Percentiles rank a stretch among this genome's conserved stretches.
These are phyloP conservation scores for Helobdella robusta DNA, from an alignment of 2,888 invertebrate genomes.

Conservation along the genomic window DNA sequence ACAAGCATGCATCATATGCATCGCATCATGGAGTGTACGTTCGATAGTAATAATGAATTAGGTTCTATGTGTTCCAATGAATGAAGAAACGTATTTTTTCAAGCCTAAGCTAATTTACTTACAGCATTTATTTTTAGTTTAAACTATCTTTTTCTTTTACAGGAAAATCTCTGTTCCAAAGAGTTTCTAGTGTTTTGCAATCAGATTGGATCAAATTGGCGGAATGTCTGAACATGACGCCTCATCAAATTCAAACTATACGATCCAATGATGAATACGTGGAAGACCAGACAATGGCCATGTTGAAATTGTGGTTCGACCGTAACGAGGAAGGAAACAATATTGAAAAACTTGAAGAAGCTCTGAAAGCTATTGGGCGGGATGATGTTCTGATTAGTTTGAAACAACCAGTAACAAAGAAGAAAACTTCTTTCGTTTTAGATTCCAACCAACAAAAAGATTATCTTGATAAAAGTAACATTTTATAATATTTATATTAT, in stretches of 20 bases:
- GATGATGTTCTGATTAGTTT: slow-evolving; percentile 31
- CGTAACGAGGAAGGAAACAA: slow-evolving; percentile 71
- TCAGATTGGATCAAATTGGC: slow-evolving; percentile 57
- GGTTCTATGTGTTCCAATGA: too few species aligned
- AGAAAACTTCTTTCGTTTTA: slow-evolving; percentile 4
- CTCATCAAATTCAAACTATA: slow-evolving; percentile 69
- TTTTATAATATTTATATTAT: neutral
- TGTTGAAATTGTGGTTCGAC: slow-evolving; percentile 84
- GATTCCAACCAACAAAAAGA: slow-evolving; percentile 7
- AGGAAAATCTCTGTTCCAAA: too few species aligned
- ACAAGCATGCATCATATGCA: too few species aligned
- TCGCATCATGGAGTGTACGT: too few species aligned
- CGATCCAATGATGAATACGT: slow-evolving; percentile 72
- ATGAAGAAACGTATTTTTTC: too few species aligned
- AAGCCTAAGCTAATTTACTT: too few species aligned
- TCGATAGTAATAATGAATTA: too few species aligned
- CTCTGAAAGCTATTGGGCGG: slow-evolving; percentile 30
- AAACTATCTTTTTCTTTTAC: too few species aligned
- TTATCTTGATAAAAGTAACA: slow-evolving; percentile 23
- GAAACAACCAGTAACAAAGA: slow-evolving; percentile 7
- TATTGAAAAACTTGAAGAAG: slow-evolving; percentile 26
- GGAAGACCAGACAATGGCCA: slow-evolving; percentile 79
- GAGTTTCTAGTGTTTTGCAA: slow-evolving; percentile 60
- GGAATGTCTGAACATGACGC: slow-evolving; percentile 72
- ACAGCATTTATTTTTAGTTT: too few species aligned